Evolutionary conservation across 2,113 vertebrate genomes (phyloP).

Genomic region (Ibidorhyncha struthersii): DNA sequence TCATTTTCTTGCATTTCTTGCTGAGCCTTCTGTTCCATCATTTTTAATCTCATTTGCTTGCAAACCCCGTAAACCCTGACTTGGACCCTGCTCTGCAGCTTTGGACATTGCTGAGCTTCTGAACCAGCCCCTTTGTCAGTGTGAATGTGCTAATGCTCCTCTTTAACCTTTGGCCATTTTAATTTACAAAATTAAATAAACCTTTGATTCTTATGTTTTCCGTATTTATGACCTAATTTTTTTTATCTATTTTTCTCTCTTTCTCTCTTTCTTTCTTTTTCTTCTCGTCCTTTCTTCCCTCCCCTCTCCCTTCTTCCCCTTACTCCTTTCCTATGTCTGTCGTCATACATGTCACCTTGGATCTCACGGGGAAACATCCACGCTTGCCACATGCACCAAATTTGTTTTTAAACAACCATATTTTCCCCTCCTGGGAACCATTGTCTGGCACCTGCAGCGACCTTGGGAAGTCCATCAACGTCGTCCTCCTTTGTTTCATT

Average conservation of each 20-base stretch:
- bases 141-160: constrained; percentile 60
- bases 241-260: constrained; percentile 84
- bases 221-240: constrained; percentile 96
- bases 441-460: constrained; percentile 82
- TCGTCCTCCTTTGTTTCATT: constrained; percentile 88
- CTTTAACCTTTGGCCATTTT: constrained; percentile 80
- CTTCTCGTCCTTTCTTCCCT: constrained; percentile 49
- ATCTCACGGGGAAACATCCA: constrained; percentile 84
- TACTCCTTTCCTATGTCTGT: constrained; percentile 70
- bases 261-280: constrained; percentile 56
- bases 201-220: constrained; percentile 88
- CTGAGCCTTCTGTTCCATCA: constrained; percentile 36
- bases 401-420: constrained; percentile 72
- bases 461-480: constrained; percentile 85
- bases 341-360: constrained; percentile 82
- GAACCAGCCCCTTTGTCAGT: constrained; percentile 50
- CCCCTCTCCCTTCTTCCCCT: constrained; percentile 59
- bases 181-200: constrained; percentile 82
- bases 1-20: background rate
- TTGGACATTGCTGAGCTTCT: constrained; percentile 76
- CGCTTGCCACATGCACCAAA: constrained; percentile 74
- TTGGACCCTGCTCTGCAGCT: constrained; percentile 69
- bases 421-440: constrained; percentile 73
- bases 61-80: constrained; percentile 40
- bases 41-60: constrained; percentile 72